Evolutionary conservation across 2,888 invertebrate species (phyloP).

Genomic region (Saturnia pavonia): DNA sequence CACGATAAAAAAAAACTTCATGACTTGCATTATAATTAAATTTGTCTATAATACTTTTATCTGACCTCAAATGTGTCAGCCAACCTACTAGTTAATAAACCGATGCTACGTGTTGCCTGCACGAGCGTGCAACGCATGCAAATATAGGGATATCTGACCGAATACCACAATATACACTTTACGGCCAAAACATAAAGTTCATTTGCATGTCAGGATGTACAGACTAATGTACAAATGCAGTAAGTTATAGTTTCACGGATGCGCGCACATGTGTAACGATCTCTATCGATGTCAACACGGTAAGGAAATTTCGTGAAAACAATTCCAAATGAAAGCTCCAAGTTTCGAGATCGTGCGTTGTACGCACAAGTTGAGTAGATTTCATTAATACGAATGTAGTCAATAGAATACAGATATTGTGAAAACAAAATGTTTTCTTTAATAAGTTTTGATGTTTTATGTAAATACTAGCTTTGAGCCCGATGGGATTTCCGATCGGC

Average conservation of each 20-base stretch:
- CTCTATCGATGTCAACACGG: slow-evolving; percentile 68
- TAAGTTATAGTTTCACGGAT: slow-evolving; percentile 61
- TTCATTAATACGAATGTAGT: background rate
- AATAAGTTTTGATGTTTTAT: background rate
- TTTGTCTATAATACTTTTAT: slow-evolving; percentile 17
- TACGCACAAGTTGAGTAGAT: background rate
- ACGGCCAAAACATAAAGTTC: background rate
- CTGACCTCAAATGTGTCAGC: slow-evolving; percentile 20
- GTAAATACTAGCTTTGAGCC: too few relatives aligned
- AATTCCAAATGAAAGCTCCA: slow-evolving; percentile 41
- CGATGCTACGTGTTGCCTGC: slow-evolving; percentile 12
- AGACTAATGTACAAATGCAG: slow-evolving; percentile 11
- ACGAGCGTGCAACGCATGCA: slow-evolving; percentile 16
- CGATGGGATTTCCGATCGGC: too few relatives aligned
- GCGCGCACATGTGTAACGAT: slow-evolving; percentile 63
- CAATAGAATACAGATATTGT: background rate
- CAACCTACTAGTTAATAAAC: slow-evolving; percentile 20
- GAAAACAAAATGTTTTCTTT: background rate
- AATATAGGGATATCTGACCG: background rate
- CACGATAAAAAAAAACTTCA: too few relatives aligned
- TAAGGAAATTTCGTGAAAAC: slow-evolving; percentile 59
- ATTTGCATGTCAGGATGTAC: background rate
- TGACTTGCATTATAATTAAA: slow-evolving; percentile 19
- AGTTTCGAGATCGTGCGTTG: slow-evolving; percentile 18
- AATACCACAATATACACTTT: slow-evolving; percentile 7